These are phyloP conservation scores for Tethea ocularis DNA, from an alignment of 2,888 invertebrate genomes.

Conservation along the genomic window DNA sequence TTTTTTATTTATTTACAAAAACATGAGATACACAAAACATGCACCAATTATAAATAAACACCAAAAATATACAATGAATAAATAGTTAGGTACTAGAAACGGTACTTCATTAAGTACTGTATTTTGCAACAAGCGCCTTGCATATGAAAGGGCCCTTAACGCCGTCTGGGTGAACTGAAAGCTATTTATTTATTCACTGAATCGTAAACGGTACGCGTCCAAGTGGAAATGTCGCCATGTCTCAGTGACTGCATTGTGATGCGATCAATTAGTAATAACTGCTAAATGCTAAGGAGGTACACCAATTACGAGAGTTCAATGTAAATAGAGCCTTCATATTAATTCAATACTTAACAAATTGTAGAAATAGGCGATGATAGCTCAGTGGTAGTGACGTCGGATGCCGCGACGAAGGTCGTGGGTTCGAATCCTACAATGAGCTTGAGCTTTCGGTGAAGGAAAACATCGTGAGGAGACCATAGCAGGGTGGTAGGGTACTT, in stretches of 20 bases:
- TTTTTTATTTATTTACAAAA: too few species aligned
- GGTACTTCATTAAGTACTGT: not conserved
- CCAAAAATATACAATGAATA: not conserved
- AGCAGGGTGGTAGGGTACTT: too few species aligned
- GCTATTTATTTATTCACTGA: constrained; percentile 77
- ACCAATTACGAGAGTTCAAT: constrained; percentile 38
- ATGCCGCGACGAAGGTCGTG: too few species aligned
- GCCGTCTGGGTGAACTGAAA: constrained; percentile 45
- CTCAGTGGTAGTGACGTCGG: too few species aligned
- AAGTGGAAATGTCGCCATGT: constrained; percentile 60
- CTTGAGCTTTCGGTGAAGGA: too few species aligned
- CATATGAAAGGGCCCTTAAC: constrained; percentile 9
- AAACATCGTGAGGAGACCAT: too few species aligned
- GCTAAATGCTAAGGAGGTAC: constrained; percentile 30
- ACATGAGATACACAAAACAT: too few species aligned
- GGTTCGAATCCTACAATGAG: too few species aligned
- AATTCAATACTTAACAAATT: too few species aligned
- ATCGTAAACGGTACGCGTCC: constrained; percentile 59
- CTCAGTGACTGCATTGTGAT: constrained; percentile 62
- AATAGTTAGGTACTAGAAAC: not conserved
- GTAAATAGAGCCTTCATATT: constrained; percentile 19
- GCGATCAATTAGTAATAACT: constrained; percentile 64
- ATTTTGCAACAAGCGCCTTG: constrained; percentile 11
- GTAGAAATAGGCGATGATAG: too few species aligned
- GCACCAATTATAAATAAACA: too few species aligned